These are phyloP conservation scores for Drosophila ficusphila DNA, from an alignment of 1,140 invertebrate genomes.

Conservation along the genomic window DNA sequence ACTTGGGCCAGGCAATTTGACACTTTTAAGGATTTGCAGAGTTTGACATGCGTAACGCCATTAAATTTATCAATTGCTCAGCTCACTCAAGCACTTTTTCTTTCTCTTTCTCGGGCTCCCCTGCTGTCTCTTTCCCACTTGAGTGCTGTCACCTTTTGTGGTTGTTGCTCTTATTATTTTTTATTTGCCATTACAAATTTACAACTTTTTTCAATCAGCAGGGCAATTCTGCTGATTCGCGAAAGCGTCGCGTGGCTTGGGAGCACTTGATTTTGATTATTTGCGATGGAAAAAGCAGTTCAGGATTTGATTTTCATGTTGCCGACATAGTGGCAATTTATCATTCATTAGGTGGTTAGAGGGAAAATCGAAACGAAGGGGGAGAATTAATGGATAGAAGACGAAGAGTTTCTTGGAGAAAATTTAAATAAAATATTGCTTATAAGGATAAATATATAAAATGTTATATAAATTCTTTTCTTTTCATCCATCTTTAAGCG, in stretches of 20 bases:
- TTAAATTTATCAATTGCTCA: constrained; percentile 83
- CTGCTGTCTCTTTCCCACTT: not conserved
- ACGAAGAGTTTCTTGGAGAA: no score
- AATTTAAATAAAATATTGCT: no score
- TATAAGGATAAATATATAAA: no score
- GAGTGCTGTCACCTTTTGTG: constrained; percentile 23
- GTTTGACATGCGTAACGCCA: constrained; percentile 81
- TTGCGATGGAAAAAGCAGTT: constrained; percentile 31
- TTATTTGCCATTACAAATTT: constrained; percentile 67
- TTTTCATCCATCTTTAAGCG: no score
- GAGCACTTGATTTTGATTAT: constrained; percentile 75
- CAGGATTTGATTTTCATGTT: constrained; percentile 35
- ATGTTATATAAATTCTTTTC: no score
- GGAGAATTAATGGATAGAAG: not conserved
- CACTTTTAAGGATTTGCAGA: constrained; percentile 71
- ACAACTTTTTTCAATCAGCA: constrained; percentile 83
- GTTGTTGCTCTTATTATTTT: constrained; percentile 53
- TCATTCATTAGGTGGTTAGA: constrained; percentile 64
- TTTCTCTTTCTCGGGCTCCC: not conserved
- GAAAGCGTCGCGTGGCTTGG: constrained; percentile 58
- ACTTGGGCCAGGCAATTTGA: constrained; percentile 62
- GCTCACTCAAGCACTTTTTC: constrained; percentile 27
- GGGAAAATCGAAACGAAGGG: not conserved
- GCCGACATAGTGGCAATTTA: constrained; percentile 65
- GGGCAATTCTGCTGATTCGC: constrained; percentile 51